These are phyloP conservation scores for Zaprionus vittiger DNA, from an alignment of 1,140 invertebrate genomes.

Conservation along the genomic window DNA sequence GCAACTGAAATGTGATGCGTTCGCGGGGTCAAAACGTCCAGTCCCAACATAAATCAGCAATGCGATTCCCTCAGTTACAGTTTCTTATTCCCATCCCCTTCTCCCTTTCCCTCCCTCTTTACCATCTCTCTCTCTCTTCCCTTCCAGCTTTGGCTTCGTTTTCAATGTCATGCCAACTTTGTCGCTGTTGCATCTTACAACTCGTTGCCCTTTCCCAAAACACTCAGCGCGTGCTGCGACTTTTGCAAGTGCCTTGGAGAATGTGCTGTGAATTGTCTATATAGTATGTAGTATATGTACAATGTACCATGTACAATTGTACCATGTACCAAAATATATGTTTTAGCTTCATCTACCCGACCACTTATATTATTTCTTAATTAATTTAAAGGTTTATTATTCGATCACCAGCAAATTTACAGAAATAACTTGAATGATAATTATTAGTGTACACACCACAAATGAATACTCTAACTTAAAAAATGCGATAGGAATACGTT, in stretches of 20 bases:
- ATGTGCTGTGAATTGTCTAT: too few species aligned
- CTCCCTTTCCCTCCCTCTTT: neutral
- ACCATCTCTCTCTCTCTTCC: neutral
- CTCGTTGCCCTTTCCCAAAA: slow-evolving; percentile 37
- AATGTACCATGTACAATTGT: too few species aligned
- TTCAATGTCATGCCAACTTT: slow-evolving; percentile 40
- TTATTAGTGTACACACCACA: too few species aligned
- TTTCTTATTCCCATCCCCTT: neutral
- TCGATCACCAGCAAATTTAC: too few species aligned
- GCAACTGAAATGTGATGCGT: slow-evolving; percentile 54
- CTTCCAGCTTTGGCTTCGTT: neutral
- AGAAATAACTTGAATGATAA: too few species aligned
- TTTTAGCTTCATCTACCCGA: too few species aligned
- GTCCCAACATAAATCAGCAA: slow-evolving; percentile 62
- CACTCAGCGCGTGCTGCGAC: slow-evolving; percentile 6
- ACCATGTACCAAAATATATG: too few species aligned
- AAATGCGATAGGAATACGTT: too few species aligned
- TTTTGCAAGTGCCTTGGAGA: neutral
- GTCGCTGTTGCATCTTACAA: slow-evolving; percentile 10
- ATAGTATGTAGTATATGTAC: too few species aligned
- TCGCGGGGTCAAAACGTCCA: slow-evolving; percentile 51
- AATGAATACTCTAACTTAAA: too few species aligned
- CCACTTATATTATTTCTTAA: too few species aligned
- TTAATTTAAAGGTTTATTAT: too few species aligned
- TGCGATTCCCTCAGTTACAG: slow-evolving; percentile 6